phyloP scores from a whole-genome alignment of 2,888 invertebrate genomes.

The Apamea monoglypha region DNA sequence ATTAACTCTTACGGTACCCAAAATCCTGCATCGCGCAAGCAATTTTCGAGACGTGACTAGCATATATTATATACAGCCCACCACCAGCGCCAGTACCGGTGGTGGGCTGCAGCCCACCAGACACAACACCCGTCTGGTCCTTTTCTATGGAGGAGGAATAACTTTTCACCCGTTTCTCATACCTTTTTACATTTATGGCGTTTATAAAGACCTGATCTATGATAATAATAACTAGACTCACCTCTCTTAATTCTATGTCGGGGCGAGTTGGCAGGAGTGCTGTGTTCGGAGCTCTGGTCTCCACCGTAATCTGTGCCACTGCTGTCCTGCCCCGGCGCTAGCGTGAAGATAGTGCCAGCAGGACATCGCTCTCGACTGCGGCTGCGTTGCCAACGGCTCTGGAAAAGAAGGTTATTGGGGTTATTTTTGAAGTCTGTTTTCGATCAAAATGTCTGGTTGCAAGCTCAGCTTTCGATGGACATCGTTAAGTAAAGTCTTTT shows the following conservation, averaged over 20 bases:
- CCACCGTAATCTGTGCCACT: constrained; percentile 95
- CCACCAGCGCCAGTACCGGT: no score
- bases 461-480: no score
- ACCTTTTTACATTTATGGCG: not conserved
- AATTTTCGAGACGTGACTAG: not conserved
- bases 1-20: not conserved
- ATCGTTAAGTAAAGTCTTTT: no score
- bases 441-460: no score
- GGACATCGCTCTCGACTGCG: constrained; percentile 92
- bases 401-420: constrained; percentile 35
- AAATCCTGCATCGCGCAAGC: not conserved
- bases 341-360: constrained; percentile 84
- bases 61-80: not conserved
- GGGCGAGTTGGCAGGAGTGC: constrained; percentile 95
- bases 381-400: constrained; percentile 95
- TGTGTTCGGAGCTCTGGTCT: constrained; percentile 95
- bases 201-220: not conserved
- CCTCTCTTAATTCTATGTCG: constrained; percentile 83
- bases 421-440: no score
- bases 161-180: not conserved
- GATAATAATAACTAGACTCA: constrained; percentile 60
- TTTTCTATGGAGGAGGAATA: not conserved
- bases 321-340: constrained; percentile 90
- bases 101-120: not conserved
- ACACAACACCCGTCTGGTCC: not conserved